Evolutionary conservation across 2,113 vertebrate genomes (phyloP).

Genomic region (Anguilla japonica): DNA sequence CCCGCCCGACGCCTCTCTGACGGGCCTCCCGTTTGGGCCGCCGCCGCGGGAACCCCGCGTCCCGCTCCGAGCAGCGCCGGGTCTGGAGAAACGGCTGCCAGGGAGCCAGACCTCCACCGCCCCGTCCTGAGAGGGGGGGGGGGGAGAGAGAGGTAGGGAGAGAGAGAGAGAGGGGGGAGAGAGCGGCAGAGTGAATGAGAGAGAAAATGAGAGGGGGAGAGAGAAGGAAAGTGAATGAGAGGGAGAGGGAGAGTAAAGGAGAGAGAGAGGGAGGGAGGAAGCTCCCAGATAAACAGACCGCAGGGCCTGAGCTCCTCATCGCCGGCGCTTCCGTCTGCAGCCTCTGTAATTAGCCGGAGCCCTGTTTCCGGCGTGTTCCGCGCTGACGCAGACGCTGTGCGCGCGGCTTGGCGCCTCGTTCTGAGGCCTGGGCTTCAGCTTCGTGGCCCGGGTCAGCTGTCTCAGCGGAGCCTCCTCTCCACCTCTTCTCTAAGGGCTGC

Average conservation of each 20-base stretch:
- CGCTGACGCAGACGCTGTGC: constrained; percentile 98
- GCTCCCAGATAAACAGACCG: constrained; percentile 97
- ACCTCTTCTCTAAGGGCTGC: too few relatives aligned
- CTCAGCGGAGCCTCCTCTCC: too few relatives aligned
- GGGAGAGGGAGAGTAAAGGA: constrained; percentile 37
- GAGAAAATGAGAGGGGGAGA: too few relatives aligned
- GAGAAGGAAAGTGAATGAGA: too few relatives aligned
- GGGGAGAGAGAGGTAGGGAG: constrained; percentile 30
- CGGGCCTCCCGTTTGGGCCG: constrained; percentile 85
- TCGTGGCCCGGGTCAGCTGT: too few relatives aligned
- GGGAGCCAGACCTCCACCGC: constrained; percentile 76
- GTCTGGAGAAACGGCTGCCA: constrained; percentile 76
- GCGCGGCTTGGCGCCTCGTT: constrained; percentile 99
- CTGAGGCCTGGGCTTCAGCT: constrained; percentile 80
- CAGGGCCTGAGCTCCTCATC: constrained; percentile 96
- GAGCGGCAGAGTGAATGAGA: too few relatives aligned
- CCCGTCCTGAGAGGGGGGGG: constrained; percentile 64
- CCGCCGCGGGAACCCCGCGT: constrained; percentile 80
- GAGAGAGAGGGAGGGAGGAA: constrained; percentile 84
- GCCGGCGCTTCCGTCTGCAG: constrained; percentile 94
- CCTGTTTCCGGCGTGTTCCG: constrained; percentile 91
- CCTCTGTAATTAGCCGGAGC: constrained; percentile 97
- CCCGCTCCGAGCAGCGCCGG: constrained; percentile 61
- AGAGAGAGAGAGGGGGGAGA: neutral
- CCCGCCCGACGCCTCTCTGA: constrained; percentile 88